Evolutionary conservation across 2,797 vertebrate species (phyloP).

Genomic region (Fundulus diaphanus): DNA sequence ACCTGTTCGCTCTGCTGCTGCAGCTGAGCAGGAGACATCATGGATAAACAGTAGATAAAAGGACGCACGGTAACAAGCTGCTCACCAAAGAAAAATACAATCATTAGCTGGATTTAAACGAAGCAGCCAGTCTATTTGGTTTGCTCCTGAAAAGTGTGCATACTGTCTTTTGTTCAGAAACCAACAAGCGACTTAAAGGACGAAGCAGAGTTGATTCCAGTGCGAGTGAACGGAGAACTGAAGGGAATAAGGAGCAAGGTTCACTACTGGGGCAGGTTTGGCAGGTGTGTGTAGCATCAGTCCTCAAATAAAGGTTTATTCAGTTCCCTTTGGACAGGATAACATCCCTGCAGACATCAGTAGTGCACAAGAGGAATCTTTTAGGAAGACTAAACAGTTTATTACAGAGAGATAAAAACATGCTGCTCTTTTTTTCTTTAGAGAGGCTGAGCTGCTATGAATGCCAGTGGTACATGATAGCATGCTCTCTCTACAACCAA

Average conservation of each 20-base stretch:
- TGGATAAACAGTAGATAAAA: constrained; percentile 62
- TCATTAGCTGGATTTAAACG: constrained; percentile 68
- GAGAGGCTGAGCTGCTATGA: constrained; percentile 2
- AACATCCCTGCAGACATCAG: constrained; percentile 44
- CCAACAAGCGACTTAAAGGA: constrained; percentile 28
- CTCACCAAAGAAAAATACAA: constrained; percentile 66
- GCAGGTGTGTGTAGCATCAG: constrained; percentile 49
- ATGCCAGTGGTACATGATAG: background rate
- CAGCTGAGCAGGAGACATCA: constrained; percentile 29
- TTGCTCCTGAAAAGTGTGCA: constrained; percentile 43
- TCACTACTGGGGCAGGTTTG: constrained; percentile 38
- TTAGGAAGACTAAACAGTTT: constrained; percentile 59
- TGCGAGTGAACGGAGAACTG: constrained; percentile 20
- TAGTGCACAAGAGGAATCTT: constrained; percentile 52
- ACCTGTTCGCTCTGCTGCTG: constrained; percentile 29
- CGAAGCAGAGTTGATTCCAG: constrained; percentile 26
- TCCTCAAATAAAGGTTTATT: constrained; percentile 40
- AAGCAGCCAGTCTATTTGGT: constrained; percentile 36
- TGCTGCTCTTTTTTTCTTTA: constrained; percentile 5
- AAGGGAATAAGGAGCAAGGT: constrained; percentile 19
- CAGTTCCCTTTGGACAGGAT: constrained; percentile 59
- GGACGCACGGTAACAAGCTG: constrained; percentile 55
- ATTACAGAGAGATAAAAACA: constrained; percentile 37
- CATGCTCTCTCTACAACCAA: background rate
- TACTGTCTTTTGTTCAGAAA: constrained; percentile 44